Percentiles rank a stretch among this genome's conserved stretches.
These are phyloP conservation scores for Neelides folsomi DNA, from an alignment of 2,888 invertebrate species.

Conservation along the genomic window DNA sequence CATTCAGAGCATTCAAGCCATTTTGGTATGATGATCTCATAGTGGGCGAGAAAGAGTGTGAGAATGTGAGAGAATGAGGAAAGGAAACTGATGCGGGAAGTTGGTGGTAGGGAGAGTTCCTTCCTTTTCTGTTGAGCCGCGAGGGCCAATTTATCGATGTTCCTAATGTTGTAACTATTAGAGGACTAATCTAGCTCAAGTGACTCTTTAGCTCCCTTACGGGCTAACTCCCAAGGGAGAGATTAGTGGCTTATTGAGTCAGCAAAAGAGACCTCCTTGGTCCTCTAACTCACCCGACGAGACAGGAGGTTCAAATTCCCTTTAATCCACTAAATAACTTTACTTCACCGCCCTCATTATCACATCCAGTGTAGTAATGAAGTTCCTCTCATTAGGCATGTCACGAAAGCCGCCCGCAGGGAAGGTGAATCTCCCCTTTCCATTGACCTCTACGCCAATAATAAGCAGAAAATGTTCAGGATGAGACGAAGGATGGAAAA, in stretches of 20 bases:
- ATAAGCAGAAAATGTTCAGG: too few relatives aligned
- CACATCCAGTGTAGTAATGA: slow-evolving; percentile 32
- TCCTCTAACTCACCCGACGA: neutral
- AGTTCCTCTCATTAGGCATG: slow-evolving; percentile 4
- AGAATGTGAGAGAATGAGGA: neutral
- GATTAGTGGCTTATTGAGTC: slow-evolving; percentile 34
- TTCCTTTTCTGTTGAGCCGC: slow-evolving; percentile 4
- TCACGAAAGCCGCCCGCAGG: neutral
- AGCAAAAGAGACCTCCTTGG: slow-evolving; percentile 27
- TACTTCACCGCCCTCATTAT: slow-evolving; percentile 30
- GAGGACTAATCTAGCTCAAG: slow-evolving; percentile 32
- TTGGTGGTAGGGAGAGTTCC: slow-evolving; percentile 5
- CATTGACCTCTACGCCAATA: too few relatives aligned
- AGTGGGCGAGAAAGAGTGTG: neutral
- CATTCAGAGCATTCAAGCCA: too few relatives aligned
- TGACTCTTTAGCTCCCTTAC: slow-evolving; percentile 30
- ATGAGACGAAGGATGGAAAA: too few relatives aligned
- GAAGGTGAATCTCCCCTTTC: neutral
- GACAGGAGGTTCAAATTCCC: slow-evolving; percentile 10
- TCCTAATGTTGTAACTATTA: slow-evolving; percentile 26
- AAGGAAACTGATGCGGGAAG: neutral
- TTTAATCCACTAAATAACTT: slow-evolving; percentile 33
- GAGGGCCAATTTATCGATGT: slow-evolving; percentile 22
- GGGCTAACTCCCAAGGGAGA: slow-evolving; percentile 28
- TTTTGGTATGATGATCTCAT: too few relatives aligned